Evolutionary conservation across 23 tunicate species (phyloP), one percentile per base, ranked within the genome.

Genomic region (Ascidia mentula): DNA sequence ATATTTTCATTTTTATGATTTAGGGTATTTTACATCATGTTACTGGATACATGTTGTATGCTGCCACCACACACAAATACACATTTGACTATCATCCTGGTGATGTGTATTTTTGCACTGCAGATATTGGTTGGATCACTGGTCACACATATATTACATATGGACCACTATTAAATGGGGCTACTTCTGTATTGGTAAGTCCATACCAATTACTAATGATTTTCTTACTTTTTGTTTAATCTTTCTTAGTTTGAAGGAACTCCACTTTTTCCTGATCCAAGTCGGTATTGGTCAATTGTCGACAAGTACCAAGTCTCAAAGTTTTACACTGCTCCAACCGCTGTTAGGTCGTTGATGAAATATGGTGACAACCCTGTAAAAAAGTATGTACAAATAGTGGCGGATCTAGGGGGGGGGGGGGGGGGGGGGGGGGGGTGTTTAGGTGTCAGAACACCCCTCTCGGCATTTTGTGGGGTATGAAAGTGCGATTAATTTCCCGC

Each of bases 121-220:
- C 99, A 65, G 99, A 95, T 72, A 95, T 95, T 65, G 99, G 99
- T 31, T 95, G 99, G 99, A 95, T 95, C 38, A 95, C 99, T 0
- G 99, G 99, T 8, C 99, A 95, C 70, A 95, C 99, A 8, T 95
- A 95, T 59, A 78, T 95, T 45, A 89, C 94, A 0, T 95, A 95
- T 84, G 99, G 99, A 34, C 99, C 99, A 15, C 45, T 95, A 73
- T 61, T 89, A 13, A 95, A 95, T 76, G 81, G 99, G 65, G 99
- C 95, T 32, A 95, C 99, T 17, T 81, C 95, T 4, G 97, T 92
- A 26, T 8, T 92, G 82, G 91, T 87, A 60, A 81, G 73, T 59
- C 18, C 1, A 9, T n/a, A n/a, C n/a, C n/a, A 53, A 72, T 34
- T 72, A 18, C 31, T 12, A 6, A 12, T 15, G 7, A 24, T n/a